Percentiles rank a stretch among this genome's conserved stretches.
phyloP scores from a whole-genome alignment of 1,140 invertebrate species.

The Hylyphantes graminicola region DNA sequence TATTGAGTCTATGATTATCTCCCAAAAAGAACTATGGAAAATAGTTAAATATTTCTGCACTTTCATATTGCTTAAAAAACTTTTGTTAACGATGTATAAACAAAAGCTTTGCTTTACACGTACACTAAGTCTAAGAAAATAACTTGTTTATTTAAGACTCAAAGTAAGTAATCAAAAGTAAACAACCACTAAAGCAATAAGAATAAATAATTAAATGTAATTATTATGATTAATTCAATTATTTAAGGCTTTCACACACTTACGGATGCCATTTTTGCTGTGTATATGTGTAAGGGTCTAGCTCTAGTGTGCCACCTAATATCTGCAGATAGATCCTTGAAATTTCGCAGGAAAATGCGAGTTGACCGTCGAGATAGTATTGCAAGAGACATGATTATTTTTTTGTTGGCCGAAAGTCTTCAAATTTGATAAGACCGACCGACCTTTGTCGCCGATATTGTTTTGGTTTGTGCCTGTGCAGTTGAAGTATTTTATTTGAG shows the following conservation, averaged over 20 bases:
- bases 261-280: conserved; percentile 18
- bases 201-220: too few species aligned
- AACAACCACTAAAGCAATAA: too few species aligned
- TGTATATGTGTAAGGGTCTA: neutral
- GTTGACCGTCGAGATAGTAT: conserved; percentile 23
- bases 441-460: conserved; percentile 28
- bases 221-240: too few species aligned
- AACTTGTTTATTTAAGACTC: too few species aligned
- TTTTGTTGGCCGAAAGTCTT: neutral
- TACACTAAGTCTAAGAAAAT: too few species aligned
- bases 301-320: neutral
- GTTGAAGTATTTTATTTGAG: conserved; percentile 4
- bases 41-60: too few species aligned
- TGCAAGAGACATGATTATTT: conserved; percentile 10
- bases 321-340: conserved; percentile 11
- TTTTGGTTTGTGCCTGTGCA: conserved; percentile 16
- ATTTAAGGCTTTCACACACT: neutral
- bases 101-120: too few species aligned
- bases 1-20: too few species aligned
- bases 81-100: too few species aligned
- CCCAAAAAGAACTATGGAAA: too few species aligned
- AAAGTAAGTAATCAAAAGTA: too few species aligned
- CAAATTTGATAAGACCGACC: neutral
- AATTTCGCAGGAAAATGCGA: conserved; percentile 16
- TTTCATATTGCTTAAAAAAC: too few species aligned